Conservation (phyloP, 2,797 vertebrate genomes). For the Falco cherrug region DNA sequence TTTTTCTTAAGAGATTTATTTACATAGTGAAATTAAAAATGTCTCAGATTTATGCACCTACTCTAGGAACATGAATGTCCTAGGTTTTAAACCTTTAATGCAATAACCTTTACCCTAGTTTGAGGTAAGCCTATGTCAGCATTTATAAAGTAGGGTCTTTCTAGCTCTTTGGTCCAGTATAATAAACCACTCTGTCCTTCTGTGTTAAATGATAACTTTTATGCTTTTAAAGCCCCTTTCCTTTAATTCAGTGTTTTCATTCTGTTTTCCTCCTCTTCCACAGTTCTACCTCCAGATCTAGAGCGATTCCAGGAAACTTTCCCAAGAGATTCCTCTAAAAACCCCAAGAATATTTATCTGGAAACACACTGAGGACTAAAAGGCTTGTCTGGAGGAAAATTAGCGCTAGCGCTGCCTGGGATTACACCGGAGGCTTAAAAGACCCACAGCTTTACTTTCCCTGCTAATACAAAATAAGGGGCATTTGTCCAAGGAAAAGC, state of each 20-base stretch:
- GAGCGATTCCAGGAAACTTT: background rate
- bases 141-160: background rate
- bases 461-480: background rate
- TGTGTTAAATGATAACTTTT: background rate
- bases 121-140: conserved; percentile 4
- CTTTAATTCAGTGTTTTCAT: background rate
- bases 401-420: background rate
- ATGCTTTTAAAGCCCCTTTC: background rate
- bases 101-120: conserved; percentile 27
- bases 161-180: background rate
- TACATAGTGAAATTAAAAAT: conserved; percentile 37
- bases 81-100: conserved; percentile 18
- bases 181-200: background rate
- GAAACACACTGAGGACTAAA: background rate
- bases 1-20: conserved; percentile 54
- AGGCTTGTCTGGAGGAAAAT: background rate
- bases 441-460: background rate
- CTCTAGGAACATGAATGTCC: conserved; percentile 14
- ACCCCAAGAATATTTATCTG: background rate
- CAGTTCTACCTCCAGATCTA: background rate
- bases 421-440: background rate
- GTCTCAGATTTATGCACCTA: conserved; percentile 20
- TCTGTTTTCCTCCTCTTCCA: background rate
- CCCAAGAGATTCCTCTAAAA: background rate
- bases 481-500: background rate